phyloP scores from a whole-genome alignment of 1,140 invertebrate species.

The Cyrtorhinus lividipennis region DNA sequence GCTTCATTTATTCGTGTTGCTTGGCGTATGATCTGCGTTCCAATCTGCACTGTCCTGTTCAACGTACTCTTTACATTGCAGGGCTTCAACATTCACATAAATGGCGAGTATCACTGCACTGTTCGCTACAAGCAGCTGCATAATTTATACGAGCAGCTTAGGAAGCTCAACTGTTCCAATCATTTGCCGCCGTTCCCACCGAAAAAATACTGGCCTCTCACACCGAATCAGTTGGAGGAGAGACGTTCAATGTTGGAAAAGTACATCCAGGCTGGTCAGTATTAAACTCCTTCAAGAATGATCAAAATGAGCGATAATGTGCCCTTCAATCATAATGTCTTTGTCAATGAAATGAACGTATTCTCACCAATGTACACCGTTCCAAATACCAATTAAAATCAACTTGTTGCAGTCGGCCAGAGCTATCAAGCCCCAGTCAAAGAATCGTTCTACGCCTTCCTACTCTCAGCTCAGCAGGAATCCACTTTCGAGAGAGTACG shows the following conservation, averaged over 20 bases:
- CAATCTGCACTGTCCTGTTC: no score
- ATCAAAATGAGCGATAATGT: no score
- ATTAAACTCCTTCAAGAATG: no score
- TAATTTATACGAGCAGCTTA: constrained; percentile 79
- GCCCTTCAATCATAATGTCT: no score
- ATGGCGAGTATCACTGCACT: constrained; percentile 88
- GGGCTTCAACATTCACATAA: constrained; percentile 90
- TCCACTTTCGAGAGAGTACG: constrained; percentile 51
- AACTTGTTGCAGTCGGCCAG: constrained; percentile 69
- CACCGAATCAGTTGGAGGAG: constrained; percentile 70
- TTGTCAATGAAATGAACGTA: no score
- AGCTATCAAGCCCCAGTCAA: constrained; percentile 60
- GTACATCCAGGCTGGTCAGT: constrained; percentile 74
- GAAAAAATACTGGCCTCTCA: constrained; percentile 77
- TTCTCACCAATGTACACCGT: no score
- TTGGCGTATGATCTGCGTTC: no score
- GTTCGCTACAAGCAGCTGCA: constrained; percentile 83
- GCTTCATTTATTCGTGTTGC: no score
- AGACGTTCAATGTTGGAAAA: constrained; percentile 74
- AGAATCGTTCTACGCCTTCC: constrained; percentile 69
- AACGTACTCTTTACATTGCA: constrained; percentile 30
- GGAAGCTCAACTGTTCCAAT: constrained; percentile 42
- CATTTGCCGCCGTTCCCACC: constrained; percentile 78
- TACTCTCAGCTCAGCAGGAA: constrained; percentile 83
- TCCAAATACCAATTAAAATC: no score